These are phyloP conservation scores for Macrotis lagotis DNA, from an alignment of 2,113 vertebrate genomes.

Conservation along the genomic window DNA sequence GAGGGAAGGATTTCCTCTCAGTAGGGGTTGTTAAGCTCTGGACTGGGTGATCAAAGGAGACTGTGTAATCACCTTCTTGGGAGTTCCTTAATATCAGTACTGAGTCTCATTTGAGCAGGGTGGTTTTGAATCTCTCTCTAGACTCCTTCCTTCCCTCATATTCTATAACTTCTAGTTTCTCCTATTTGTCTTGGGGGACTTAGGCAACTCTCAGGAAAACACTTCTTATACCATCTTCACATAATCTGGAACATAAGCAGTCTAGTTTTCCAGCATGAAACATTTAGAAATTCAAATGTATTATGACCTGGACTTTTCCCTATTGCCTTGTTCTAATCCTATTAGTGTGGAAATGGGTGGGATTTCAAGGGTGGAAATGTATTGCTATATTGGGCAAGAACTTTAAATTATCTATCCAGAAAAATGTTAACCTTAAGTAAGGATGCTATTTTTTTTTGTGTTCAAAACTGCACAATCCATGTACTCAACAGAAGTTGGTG, in stretches of 20 bases:
- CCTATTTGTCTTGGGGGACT: slow-evolving; percentile 7
- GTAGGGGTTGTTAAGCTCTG: neutral
- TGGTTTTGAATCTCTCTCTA: neutral
- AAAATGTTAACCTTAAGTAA: neutral
- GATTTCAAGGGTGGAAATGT: neutral
- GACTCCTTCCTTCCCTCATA: neutral
- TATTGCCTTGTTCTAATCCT: neutral
- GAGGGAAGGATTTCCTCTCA: neutral
- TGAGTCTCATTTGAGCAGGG: neutral
- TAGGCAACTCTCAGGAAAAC: neutral
- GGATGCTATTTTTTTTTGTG: neutral
- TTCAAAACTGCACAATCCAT: neutral
- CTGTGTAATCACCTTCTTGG: neutral
- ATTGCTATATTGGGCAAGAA: neutral
- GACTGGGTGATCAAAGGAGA: neutral
- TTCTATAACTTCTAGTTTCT: neutral
- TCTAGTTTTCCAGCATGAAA: neutral
- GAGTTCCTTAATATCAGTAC: neutral
- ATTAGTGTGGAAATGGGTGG: neutral
- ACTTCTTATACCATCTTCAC: neutral
- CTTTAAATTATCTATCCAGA: neutral
- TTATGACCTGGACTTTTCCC: neutral
- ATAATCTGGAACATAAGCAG: neutral
- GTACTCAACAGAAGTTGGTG: neutral
- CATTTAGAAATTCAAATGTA: neutral